Base-by-base conservation (phyloP, 2,113 vertebrate genomes). In the Phrynocephalus versicolor region DNA sequence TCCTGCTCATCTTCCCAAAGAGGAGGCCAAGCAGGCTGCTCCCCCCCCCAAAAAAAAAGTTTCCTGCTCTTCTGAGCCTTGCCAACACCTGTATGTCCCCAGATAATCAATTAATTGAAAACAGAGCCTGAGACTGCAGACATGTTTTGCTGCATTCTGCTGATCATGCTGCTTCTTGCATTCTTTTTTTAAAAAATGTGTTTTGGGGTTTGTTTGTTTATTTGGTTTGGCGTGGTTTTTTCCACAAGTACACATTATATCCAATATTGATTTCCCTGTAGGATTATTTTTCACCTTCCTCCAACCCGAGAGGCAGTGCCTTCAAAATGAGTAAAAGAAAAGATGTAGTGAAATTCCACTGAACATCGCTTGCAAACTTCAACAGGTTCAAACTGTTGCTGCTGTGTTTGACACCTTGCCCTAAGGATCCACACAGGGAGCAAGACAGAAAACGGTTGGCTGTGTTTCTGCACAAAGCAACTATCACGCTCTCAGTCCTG, bases 1-100 rank as follows among this genome's bases (percentile, higher is more conserved):
- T 41, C 67, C 87, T 91, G 91, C 89, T 92, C 91, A 33, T 65
- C 51, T 93, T 92, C 88, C 91, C 16, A 0, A 92, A 89, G 78
- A 85, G 45, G 1, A 30, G 23, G 81, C 9, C 37, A 85, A 90
- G 27, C 51, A 84, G 86, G n/a, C 75, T 92, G 88, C 93, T 91
- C 45, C n/a, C n/a, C n/a, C n/a, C n/a, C n/a, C n/a, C n/a, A n/a
- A 51, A 51, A 51, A 91, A 90, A 69, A 93, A 82, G 70, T 91
- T 89, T 89, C 87, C 87, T 80, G 90, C 86, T 88, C 85, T 81
- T 83, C 86, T 83, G 83, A 82, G 85, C 79, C 87, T 88, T 67
- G 88, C 89, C 86, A 77, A 87, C 69, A 58, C 71, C 80, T 82
- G 79, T 88, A 76, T 85, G 87, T 90, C 91, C 88, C 88, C 89